These are phyloP conservation scores for Elysia crispata DNA, from an alignment of 2,888 invertebrate species.

Conservation along the genomic window DNA sequence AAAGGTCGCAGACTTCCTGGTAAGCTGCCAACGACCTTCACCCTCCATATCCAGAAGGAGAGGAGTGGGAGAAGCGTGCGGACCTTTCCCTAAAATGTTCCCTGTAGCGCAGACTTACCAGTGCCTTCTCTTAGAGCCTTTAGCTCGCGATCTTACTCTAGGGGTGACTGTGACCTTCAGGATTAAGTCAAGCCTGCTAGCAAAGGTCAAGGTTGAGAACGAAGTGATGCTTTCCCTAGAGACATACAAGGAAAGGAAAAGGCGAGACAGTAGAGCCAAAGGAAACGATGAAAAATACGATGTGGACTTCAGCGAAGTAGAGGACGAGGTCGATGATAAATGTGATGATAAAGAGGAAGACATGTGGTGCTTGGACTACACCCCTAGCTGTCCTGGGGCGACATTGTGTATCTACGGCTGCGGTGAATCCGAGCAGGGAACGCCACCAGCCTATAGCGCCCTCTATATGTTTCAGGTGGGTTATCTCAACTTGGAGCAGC, in stretches of 20 bases:
- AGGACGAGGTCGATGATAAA: not conserved
- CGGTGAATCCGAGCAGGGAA: not conserved
- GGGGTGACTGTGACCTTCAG: not conserved
- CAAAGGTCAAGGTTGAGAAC: not conserved
- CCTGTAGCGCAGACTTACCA: slow-evolving; percentile 7
- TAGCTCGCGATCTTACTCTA: not conserved
- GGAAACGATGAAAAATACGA: not conserved
- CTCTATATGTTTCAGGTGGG: no score
- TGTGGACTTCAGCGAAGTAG: not conserved
- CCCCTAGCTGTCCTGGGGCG: not conserved
- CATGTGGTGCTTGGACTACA: not conserved
- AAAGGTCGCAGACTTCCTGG: not conserved
- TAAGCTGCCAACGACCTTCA: not conserved
- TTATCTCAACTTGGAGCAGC: no score
- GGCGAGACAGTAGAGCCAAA: not conserved
- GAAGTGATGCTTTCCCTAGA: not conserved
- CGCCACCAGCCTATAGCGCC: no score
- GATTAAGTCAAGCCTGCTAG: not conserved
- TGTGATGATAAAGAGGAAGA: not conserved
- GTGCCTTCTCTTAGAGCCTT: slow-evolving; percentile 1
- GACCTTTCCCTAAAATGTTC: not conserved
- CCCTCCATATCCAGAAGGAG: not conserved
- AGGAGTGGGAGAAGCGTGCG: not conserved
- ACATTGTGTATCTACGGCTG: slow-evolving; percentile 23
- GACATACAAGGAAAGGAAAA: not conserved